Percentiles rank a stretch among this genome's conserved stretches.
These are phyloP conservation scores for Cyclopterus lumpus DNA, from an alignment of 2,797 vertebrate genomes.

Conservation along the genomic window DNA sequence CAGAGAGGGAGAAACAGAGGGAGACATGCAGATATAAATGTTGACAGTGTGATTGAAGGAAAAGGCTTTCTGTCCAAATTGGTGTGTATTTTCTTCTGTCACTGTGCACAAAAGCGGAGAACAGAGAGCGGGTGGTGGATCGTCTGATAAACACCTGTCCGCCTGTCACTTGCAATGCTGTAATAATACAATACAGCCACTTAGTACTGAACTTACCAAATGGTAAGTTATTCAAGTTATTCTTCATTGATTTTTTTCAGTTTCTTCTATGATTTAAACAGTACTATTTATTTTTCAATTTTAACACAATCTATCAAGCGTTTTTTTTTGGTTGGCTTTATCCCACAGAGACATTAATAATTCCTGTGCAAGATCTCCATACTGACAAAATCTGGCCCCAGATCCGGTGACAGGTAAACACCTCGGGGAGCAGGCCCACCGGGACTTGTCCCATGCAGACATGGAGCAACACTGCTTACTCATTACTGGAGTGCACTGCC, in stretches of 20 bases:
- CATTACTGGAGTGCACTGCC: constrained; percentile 14
- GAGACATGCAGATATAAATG: constrained; percentile 6
- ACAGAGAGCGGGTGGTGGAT: constrained; percentile 17
- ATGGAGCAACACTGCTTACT: constrained; percentile 11
- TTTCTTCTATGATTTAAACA: not conserved
- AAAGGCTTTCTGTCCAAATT: constrained; percentile 21
- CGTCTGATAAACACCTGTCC: constrained; percentile 29
- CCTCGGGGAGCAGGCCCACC: constrained; percentile 19
- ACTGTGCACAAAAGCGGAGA: constrained; percentile 16
- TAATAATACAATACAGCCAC: constrained; percentile 3
- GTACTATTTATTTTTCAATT: not conserved
- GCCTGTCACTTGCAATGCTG: constrained; percentile 6
- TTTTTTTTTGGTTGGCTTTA: not conserved
- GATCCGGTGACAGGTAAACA: constrained; percentile 42
- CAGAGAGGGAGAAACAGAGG: constrained; percentile 6
- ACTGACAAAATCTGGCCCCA: constrained; percentile 29
- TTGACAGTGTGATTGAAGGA: constrained; percentile 16
- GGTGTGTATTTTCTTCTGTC: constrained; percentile 23
- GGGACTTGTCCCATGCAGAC: constrained; percentile 34
- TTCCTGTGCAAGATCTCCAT: not conserved
- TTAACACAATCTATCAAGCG: not conserved
- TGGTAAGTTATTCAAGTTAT: not conserved
- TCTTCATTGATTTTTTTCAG: not conserved
- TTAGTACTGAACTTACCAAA: not conserved
- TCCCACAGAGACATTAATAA: constrained; percentile 3